Evolutionary conservation across 2,888 invertebrate species (phyloP).

Genomic region (Oxyteleia sp.): DNA sequence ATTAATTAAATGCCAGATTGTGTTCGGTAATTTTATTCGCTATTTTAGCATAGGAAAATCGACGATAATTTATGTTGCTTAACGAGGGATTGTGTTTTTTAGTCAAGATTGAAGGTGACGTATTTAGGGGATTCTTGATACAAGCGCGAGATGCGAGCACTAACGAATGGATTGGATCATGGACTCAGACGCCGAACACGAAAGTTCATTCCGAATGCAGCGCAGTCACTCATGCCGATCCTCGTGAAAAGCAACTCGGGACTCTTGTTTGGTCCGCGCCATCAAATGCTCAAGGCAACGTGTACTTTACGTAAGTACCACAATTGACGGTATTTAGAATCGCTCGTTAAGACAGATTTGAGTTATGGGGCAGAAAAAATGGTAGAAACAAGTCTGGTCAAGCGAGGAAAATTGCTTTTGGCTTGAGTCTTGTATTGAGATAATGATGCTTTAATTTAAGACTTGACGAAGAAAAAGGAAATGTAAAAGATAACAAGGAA

Average conservation of each 20-base stretch:
- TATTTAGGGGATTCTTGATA: slow-evolving; percentile 94
- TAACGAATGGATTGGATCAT: slow-evolving; percentile 93
- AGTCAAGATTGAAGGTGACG: slow-evolving; percentile 89
- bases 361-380: slow-evolving; percentile 38
- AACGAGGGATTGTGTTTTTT: slow-evolving; percentile 73
- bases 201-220: slow-evolving; percentile 93
- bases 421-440: background rate
- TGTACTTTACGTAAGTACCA: slow-evolving; percentile 93
- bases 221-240: slow-evolving; percentile 93
- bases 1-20: no score
- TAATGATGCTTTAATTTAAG: background rate
- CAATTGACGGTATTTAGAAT: slow-evolving; percentile 45
- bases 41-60: background rate
- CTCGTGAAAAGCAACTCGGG: slow-evolving; percentile 92
- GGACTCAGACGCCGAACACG: slow-evolving; percentile 92
- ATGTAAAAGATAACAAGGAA: no score
- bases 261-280: slow-evolving; percentile 93
- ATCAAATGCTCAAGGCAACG: slow-evolving; percentile 90
- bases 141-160: slow-evolving; percentile 93
- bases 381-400: slow-evolving; percentile 17
- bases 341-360: slow-evolving; percentile 27
- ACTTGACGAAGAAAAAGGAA: background rate
- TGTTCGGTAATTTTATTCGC: no score
- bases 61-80: background rate
- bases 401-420: background rate